Evolutionary conservation across 2,113 vertebrate species (phyloP), one percentile per base, ranked within the genome.

Genomic region (Tachycineta bicolor): DNA sequence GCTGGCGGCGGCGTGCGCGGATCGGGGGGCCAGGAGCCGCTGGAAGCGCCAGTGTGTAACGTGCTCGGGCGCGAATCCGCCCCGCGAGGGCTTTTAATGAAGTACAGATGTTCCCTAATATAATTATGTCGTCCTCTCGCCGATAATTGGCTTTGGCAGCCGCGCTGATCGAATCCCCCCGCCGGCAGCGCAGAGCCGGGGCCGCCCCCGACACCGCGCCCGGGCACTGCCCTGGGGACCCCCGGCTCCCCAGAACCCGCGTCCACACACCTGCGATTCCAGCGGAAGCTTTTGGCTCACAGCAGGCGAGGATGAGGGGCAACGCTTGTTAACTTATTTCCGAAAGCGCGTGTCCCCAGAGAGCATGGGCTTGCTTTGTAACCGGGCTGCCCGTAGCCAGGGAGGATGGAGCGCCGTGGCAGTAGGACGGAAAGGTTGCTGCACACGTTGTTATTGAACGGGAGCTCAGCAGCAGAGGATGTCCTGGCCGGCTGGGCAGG

Each of bases 71-170:
- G 73, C 14, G 77, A 90, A 86, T 63, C 76, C 37, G 65, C 68
- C 91, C 87, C 58, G 60, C 31, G 60, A 91, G 91, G 75, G 89
- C 44, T 93, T 63, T 73, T 94, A 96, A 89, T 76, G 93, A 83
- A 89, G 83, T 83, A 62, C 96, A 94, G 87, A 67, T 89, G 89
- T 86, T 94, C 76, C 93, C 69, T 93, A 53, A 89, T 81, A 33
- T 41, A 88, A 90, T 93, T 83, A 86, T 53, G 19, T 65, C 13
- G 80, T 88, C 46, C 33, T 89, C 71, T 41, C 24, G 37, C 63
- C 20, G 64, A 37, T 84, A 81, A 91, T 89, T 78, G 81, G 87
- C 49, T 91, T 74, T 83, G 94, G 87, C 91, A 88, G 91, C 5
- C 41, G 58, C 15, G 79, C 53, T 18, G 89, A 89, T 88, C 63